Conservation (phyloP, 2,113 vertebrate species). For the Channa maculata region DNA sequence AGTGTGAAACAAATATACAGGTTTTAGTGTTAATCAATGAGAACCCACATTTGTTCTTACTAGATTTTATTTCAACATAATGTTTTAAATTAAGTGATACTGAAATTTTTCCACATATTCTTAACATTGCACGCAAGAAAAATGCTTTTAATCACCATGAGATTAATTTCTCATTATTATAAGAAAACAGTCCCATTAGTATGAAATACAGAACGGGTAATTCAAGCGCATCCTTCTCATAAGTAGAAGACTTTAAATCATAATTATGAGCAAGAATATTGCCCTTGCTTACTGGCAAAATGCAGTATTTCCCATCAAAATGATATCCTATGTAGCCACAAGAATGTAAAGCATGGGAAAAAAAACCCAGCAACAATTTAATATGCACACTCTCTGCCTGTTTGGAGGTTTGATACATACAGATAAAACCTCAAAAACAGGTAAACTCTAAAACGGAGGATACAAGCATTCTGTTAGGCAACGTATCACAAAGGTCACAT, state of each 20-base stretch:
- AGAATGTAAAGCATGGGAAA: slow-evolving; percentile 69
- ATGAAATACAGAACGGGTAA: background rate
- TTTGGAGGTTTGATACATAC: slow-evolving; percentile 16
- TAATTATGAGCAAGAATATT: slow-evolving; percentile 12
- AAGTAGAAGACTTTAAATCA: slow-evolving; percentile 11
- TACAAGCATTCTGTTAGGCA: slow-evolving; percentile 58
- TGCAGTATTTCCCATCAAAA: slow-evolving; percentile 8
- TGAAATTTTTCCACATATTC: too few species aligned
- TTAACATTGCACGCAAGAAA: background rate
- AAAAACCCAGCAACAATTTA: background rate
- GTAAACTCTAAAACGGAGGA: slow-evolving; percentile 8
- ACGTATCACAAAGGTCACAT: slow-evolving; percentile 59
- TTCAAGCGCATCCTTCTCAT: background rate
- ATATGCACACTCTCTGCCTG: slow-evolving; percentile 21
- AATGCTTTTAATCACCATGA: background rate
- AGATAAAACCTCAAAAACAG: slow-evolving; percentile 17
- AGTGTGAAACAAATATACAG: background rate
- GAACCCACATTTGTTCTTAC: background rate
- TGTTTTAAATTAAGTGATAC: background rate
- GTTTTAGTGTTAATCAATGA: background rate
- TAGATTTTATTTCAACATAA: background rate
- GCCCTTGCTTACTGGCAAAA: background rate
- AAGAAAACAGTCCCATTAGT: slow-evolving; percentile 8
- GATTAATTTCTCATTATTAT: background rate
- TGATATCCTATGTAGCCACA: slow-evolving; percentile 51